Evolutionary conservation across 2,797 vertebrate genomes (phyloP), one percentile per base, ranked within the genome.

Genomic region (Labeo calbasu): DNA sequence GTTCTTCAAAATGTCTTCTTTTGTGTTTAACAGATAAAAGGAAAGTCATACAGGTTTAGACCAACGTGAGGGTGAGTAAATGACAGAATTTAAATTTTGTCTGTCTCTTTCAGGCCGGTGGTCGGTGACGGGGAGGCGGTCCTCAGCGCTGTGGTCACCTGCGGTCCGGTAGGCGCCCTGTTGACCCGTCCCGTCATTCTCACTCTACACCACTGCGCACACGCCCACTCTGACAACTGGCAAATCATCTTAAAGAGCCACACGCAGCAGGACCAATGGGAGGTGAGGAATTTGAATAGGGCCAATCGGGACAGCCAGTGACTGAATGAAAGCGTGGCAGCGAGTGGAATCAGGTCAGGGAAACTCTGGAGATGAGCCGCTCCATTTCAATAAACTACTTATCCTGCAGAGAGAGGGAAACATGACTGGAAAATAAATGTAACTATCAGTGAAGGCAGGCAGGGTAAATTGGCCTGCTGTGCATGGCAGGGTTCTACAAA

Each of bases 121-220:
- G 93, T 97, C 51, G 96, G 98, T 89, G 97, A 98, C 85, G 94
- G 91, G 71, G 97, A 99, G 91, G 97, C 96, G 0, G 95, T 97
- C 77, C 91, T 99, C 92, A 98, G 97, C 1, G 96, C 98, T 0
- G 97, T 99, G 92, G 98, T 99, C 91, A 98, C 96, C 88, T 99
- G 97, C 17, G 98, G 98, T 66, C 97, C 98, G 0, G 93, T 95
- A 0, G 97, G 97, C 85, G 96, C 96, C 43, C 92, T 99, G 82
- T 92, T 99, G 63, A 99, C 97, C 70, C 94, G 97, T 50, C 98
- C 98, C 0, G 93, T 97, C 82, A 95, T 99, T 90, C 91, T 99
- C 86, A 98, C 97, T 84, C 95, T 99, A 91, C 97, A 96, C 91
- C 98, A 99, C 92, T 98, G 98, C 0, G 94, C 97, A 1, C 96